Evolutionary conservation across 2,888 invertebrate species (phyloP).

Genomic region (Tillus elongatus): DNA sequence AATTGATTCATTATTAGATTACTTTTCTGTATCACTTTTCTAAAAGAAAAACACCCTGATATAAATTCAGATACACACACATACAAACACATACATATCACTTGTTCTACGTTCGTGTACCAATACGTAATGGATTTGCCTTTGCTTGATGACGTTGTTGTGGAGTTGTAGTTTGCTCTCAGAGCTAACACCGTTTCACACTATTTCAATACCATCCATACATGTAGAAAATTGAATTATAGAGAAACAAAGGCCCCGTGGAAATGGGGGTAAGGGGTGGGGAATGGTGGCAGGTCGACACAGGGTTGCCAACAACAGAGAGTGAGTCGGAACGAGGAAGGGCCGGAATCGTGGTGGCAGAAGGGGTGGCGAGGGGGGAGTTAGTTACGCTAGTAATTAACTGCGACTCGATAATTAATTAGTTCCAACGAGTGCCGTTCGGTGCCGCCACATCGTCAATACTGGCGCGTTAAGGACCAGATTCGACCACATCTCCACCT

Average conservation of each 20-base stretch:
- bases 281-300: conserved; percentile 23
- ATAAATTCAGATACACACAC: no score
- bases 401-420: conserved; percentile 42
- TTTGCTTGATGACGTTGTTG: conserved; percentile 29
- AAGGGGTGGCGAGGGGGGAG: conserved; percentile 27
- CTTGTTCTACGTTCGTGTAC: no score
- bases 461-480: conserved; percentile 20
- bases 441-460: conserved; percentile 28
- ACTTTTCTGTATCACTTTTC: no score
- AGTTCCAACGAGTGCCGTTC: conserved; percentile 40
- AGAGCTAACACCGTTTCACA: conserved; percentile 12
- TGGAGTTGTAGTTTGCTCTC: neutral
- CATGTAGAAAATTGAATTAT: conserved; percentile 39
- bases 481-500: conserved; percentile 20
- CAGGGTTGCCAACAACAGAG: conserved; percentile 29
- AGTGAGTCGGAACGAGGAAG: no score
- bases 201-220: conserved; percentile 23
- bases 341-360: conserved; percentile 9
- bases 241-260: conserved; percentile 32
- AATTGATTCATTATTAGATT: no score
- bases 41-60: no score
- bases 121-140: no score
- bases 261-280: conserved; percentile 22
- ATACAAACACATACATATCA: no score
- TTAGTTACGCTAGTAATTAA: conserved; percentile 41